Percentiles rank a stretch among this genome's conserved stretches.
Conservation (phyloP, 1,140 invertebrate species). For the Drosophila ohnishii region DNA sequence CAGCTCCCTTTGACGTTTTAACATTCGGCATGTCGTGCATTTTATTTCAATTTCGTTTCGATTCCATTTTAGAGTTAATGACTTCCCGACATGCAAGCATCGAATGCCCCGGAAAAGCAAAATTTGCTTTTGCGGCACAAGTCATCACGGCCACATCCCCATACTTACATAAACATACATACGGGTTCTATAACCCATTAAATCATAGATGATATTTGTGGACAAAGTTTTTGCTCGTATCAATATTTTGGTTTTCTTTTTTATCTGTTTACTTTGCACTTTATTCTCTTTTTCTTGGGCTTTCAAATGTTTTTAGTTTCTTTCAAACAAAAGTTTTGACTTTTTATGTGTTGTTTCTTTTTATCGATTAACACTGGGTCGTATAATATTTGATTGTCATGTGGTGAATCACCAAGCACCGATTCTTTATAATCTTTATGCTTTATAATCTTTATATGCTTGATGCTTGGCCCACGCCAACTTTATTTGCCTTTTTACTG, state of each 20-base stretch:
- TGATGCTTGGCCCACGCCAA: not conserved
- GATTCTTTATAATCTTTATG: not conserved
- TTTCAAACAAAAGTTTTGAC: constrained; percentile 30
- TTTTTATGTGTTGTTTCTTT: constrained; percentile 11
- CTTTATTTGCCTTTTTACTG: not conserved
- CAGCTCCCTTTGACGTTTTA: constrained; percentile 31
- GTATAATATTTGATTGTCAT: not conserved
- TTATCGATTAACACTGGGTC: constrained; percentile 18
- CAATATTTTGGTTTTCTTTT: constrained; percentile 51
- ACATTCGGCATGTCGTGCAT: constrained; percentile 61
- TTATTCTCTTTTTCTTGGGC: constrained; percentile 20
- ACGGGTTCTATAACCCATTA: constrained; percentile 46
- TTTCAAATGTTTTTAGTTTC: constrained; percentile 20
- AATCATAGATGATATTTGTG: constrained; percentile 67
- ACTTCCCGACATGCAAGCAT: constrained; percentile 71
- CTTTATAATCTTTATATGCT: not conserved
- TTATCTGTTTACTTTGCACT: constrained; percentile 36
- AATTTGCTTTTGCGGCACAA: constrained; percentile 22
- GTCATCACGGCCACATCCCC: not conserved
- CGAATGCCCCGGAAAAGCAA: constrained; percentile 19
- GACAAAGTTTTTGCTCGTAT: constrained; percentile 68
- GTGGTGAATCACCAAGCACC: not conserved
- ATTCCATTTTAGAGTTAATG: constrained; percentile 75
- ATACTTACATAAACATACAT: constrained; percentile 3
- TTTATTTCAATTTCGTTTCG: constrained; percentile 78